Percentiles rank a stretch among this genome's conserved stretches.
Conservation (phyloP, 2,797 vertebrate genomes). For the Thunnus albacares region DNA sequence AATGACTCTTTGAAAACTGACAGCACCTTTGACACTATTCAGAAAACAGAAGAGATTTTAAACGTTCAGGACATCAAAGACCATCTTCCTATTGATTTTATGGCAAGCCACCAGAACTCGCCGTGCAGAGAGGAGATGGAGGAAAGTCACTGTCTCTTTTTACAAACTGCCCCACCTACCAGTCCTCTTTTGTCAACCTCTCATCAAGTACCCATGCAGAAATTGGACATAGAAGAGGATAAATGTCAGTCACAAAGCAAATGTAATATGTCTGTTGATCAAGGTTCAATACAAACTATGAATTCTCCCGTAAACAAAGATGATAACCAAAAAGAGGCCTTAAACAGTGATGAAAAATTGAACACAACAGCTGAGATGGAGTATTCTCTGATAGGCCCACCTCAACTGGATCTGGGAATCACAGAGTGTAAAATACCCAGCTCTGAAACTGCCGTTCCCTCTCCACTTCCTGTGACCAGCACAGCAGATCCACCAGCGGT, state of each 20-base stretch:
- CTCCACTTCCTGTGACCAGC: conserved; percentile 57
- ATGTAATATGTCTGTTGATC: conserved; percentile 58
- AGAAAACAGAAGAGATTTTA: conserved; percentile 76
- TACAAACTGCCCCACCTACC: conserved; percentile 49
- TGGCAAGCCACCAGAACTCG: conserved; percentile 78
- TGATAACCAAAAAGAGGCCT: conserved; percentile 56
- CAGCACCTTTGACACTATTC: conserved; percentile 61
- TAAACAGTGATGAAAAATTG: conserved; percentile 52
- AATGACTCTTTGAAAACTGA: conserved; percentile 65
- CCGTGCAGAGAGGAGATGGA: conserved; percentile 74
- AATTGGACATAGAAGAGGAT: conserved; percentile 52
- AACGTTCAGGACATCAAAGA: conserved; percentile 78
- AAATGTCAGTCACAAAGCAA: conserved; percentile 57
- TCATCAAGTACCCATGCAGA: conserved; percentile 55
- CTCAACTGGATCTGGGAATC: conserved; percentile 71
- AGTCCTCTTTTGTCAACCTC: conserved; percentile 66
- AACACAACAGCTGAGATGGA: conserved; percentile 56
- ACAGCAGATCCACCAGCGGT: conserved; percentile 61
- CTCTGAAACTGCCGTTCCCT: conserved; percentile 63
- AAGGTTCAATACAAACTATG: conserved; percentile 52
- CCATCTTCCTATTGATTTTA: conserved; percentile 77
- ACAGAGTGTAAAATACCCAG: conserved; percentile 71
- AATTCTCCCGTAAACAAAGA: conserved; percentile 57
- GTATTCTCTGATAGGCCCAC: conserved; percentile 73
- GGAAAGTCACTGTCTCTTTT: conserved; percentile 59